These are phyloP conservation scores for Nezara viridula DNA, from an alignment of 2,888 invertebrate species.

Conservation along the genomic window DNA sequence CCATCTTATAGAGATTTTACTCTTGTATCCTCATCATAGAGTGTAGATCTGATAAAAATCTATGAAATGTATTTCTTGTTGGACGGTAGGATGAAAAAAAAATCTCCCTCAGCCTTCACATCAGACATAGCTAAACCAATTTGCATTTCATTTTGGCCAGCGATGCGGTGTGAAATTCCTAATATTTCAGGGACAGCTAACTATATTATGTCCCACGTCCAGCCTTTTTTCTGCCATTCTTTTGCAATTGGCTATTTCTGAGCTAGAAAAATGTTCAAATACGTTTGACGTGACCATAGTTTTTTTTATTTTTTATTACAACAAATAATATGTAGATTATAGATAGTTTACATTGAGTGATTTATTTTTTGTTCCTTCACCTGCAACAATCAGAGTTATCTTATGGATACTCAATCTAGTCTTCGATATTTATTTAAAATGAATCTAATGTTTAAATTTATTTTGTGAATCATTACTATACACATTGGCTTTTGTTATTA, in stretches of 20 bases:
- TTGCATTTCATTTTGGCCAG: constrained; percentile 32
- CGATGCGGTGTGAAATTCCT: constrained; percentile 14
- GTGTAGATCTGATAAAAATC: not conserved
- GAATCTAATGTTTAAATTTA: too few species aligned
- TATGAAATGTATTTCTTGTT: not conserved
- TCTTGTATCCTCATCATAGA: too few species aligned
- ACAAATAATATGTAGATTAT: too few species aligned
- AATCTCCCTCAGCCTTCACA: not conserved
- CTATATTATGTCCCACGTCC: not conserved
- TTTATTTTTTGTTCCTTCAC: too few species aligned
- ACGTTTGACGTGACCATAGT: not conserved
- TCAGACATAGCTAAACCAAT: not conserved
- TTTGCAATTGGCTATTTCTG: not conserved
- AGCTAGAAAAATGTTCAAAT: not conserved
- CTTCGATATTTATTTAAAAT: too few species aligned
- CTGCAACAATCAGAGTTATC: too few species aligned
- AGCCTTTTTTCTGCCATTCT: not conserved
- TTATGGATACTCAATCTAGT: too few species aligned
- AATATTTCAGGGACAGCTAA: constrained; percentile 6
- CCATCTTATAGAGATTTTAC: too few species aligned
- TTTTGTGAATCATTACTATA: too few species aligned
- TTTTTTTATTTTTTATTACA: not conserved
- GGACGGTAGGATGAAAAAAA: not conserved
- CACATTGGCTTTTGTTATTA: too few species aligned
- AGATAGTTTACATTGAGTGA: too few species aligned